Evolutionary conservation across 2,888 invertebrate species (phyloP), one percentile per base, ranked within the genome.

Genomic region (Rapana venosa): DNA sequence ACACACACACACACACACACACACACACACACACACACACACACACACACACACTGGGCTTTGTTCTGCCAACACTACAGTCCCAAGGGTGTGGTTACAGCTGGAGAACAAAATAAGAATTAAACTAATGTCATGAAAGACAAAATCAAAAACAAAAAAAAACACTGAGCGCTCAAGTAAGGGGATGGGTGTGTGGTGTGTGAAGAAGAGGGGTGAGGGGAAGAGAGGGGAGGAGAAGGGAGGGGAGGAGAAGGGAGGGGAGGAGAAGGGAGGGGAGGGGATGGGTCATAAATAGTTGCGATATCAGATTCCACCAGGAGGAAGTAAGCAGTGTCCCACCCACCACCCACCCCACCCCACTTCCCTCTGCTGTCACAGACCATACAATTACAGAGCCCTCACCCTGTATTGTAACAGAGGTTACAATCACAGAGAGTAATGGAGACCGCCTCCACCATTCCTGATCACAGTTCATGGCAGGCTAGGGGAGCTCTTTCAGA

Each of bases 11-110:
- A 74, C 56, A 77, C 66, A 87, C 66, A 74, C 87, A 87, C 87
- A 84, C 84, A 84, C 84, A 84, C 84, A 85, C 85, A 85, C 85
- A 15, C 56, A 8, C 85, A n/a, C 85, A 61, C 81, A 81, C 26
- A 81, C 81, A 36, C 81, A 81, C 1, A 36, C 36, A 36, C 81
- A 81, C 81, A 47, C 81, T 47, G 47, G 47, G 47, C 47, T 47
- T 47, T 47, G 47, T 47, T 47, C 47, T 47, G 47, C 47, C 47
- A 47, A 47, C 47, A 8, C 47, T 13, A 66, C 66, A 17, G 66
- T 66, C 26, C 47, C 47, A 2, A 66, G 17, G 66, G 20, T 66
- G 17, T 26, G 26, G 66, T 66, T 22, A 66, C 26, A 66, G 26
- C 66, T 13, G 13, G 47, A 47, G 8, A 47, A 47, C 47, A 47